These are phyloP conservation scores for Scelioninae gen. 1 DNA, from an alignment of 2,888 invertebrate genomes.

Conservation along the genomic window DNA sequence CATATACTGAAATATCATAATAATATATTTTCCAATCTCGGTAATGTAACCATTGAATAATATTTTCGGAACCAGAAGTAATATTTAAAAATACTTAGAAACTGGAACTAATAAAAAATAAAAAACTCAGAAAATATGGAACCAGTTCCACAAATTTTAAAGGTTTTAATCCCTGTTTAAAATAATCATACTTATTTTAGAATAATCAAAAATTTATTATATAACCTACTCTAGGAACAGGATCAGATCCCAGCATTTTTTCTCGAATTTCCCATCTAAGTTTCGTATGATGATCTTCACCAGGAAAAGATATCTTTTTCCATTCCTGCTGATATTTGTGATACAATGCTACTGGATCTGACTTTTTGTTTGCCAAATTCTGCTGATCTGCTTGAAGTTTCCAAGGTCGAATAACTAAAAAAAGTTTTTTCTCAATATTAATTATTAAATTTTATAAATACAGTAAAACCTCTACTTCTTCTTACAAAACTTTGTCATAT, in stretches of 20 bases:
- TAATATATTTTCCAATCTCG: too few relatives aligned
- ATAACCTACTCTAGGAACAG: conserved; percentile 78
- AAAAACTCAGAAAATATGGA: too few relatives aligned
- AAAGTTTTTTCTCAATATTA: conserved; percentile 2
- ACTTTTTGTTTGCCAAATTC: conserved; percentile 81
- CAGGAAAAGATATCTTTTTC: conserved; percentile 91
- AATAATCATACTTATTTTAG: background rate
- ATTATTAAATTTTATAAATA: too few relatives aligned
- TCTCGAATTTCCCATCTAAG: conserved; percentile 90
- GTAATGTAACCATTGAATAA: too few relatives aligned
- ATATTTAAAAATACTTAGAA: too few relatives aligned
- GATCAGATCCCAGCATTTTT: conserved; percentile 87
- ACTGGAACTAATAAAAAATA: too few relatives aligned
- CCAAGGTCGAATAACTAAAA: conserved; percentile 87
- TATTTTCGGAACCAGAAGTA: too few relatives aligned
- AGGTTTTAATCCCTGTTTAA: too few relatives aligned
- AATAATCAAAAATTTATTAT: background rate
- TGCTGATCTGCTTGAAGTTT: conserved; percentile 83
- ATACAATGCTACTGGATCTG: conserved; percentile 91
- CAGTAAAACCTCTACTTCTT: too few relatives aligned
- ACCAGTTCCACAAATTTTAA: too few relatives aligned
- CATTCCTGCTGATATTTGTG: conserved; percentile 91
- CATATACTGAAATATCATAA: too few relatives aligned
- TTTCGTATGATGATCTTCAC: conserved; percentile 88
- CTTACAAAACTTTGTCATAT: too few relatives aligned